Evolutionary conservation across 2,888 invertebrate genomes (phyloP).

Genomic region (Petrolisthes cinctipes): DNA sequence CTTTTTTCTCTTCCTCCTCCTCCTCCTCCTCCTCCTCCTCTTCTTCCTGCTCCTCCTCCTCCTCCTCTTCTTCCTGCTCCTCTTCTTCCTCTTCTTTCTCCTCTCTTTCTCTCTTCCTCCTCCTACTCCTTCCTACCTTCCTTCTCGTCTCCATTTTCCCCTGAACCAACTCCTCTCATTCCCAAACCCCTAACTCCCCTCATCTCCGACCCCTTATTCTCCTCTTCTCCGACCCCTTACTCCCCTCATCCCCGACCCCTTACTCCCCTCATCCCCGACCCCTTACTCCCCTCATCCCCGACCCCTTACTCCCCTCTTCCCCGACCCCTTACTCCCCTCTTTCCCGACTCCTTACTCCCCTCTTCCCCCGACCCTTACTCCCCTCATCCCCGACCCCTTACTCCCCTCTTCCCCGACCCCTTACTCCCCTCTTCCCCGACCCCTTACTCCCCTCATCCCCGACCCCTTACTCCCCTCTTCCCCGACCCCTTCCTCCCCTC

Average conservation of each 20-base stretch:
- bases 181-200: background rate
- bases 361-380: background rate
- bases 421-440: no score
- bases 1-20: background rate
- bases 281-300: background rate
- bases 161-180: background rate
- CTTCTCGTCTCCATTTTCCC: constrained; percentile 11
- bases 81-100: background rate
- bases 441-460: no score
- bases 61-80: background rate
- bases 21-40: background rate
- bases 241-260: background rate
- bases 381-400: background rate
- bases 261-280: background rate
- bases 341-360: background rate
- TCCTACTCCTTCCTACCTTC: background rate
- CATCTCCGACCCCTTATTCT: background rate
- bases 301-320: background rate
- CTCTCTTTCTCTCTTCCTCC: background rate
- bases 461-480: no score
- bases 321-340: background rate
- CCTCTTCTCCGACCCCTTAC: background rate
- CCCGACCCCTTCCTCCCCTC: no score
- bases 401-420: background rate
- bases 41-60: background rate